Base-by-base conservation (phyloP, 2,797 vertebrate genomes). In the Ispidina lecontei region DNA sequence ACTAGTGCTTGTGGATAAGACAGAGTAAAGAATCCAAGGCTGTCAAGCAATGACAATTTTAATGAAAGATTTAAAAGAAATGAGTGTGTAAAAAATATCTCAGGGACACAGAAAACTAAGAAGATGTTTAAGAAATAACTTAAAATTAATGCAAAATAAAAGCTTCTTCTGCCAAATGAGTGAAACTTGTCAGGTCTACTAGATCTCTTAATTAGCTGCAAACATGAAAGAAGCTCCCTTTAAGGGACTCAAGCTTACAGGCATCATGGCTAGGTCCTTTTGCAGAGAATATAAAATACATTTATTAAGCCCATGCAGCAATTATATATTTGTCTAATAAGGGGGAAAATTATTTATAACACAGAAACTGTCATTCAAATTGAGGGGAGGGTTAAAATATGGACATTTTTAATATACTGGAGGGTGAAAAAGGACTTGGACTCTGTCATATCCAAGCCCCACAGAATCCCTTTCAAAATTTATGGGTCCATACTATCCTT, bases 111-210 rank as follows among this genome's bases (percentile, higher is more conserved):
- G 52, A 62, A 79, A 86, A 90, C 41, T 70, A 80, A 55, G 41
- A 76, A 20, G 22, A 70, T 89, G 35, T 75, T 93, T 92, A 83
- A 94, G 88, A 93, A 90, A 69, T 20, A 87, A 46, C 73, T 91
- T 89, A 59, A 87, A 91, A 94, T 94, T 94, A 11, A 82, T 76
- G 78, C 41, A 90, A 87, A 95, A 92, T 72, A 85, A 91, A 91
- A 65, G 35, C 41, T 80, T 49, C 51, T 87, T 15, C 28, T 87
- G 62, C 44, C 84, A 92, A 92, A 92, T 89, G 63, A 87, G 9
- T 87, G 71, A 91, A 91, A 93, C 79, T 76, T 93, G 77, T 93
- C 92, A 93, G 72, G 68, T 68, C 58, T 75, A 73, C 85, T 86
- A 74, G 35, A 84, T 59, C 58, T 91, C 85, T 92, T 91, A 95